Base-by-base conservation (phyloP, 2,113 vertebrate species). In the Austrofundulus limnaeus region DNA sequence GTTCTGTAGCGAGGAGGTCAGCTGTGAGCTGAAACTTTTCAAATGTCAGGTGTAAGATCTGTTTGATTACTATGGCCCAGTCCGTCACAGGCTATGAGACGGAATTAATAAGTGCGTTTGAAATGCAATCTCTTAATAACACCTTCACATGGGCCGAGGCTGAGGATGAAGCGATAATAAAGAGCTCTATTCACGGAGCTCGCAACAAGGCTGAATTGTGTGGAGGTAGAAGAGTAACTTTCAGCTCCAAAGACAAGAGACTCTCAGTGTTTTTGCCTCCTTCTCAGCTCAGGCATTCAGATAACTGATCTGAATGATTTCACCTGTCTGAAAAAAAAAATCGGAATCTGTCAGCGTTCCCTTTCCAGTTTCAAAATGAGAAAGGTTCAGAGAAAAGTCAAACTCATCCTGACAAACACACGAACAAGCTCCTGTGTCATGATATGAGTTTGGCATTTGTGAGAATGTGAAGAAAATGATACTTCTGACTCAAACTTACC, bases 91-190 rank as follows among this genome's bases (percentile, higher is more conserved):
- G 65, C 64, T 71, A 49, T 60, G 21, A 78, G 84, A 75, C 50
- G 24, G 64, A 82, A 62, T 66, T 61, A 39, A 62, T 61, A 70
- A 66, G 59, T 77, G 48, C 74, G 70, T 77, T 87, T 4, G 77
- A 88, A 90, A 90, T 51, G 43, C 84, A 79, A 74, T 85, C 81
- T 81, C 78, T 84, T 81, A 86, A 88, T 88, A 80, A 85, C 66
- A 76, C 75, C 81, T 86, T 85, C 75, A 81, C 81, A 77, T 54
- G 77, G 63, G 45, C 70, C 53, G 73, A 71, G 72, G 70, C 69
- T 48, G 81, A 79, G 75, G 81, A 78, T 78, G 73, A 65, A 75
- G 66, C 19, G 78, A 85, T 85, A 77, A 85, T 83, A 85, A 84
- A 86, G 77, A 63, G 62, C 72, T 79, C 72, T 77, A 78, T 87